Evolutionary conservation across 2,113 vertebrate species (phyloP).

Genomic region (Nasalis larvatus): DNA sequence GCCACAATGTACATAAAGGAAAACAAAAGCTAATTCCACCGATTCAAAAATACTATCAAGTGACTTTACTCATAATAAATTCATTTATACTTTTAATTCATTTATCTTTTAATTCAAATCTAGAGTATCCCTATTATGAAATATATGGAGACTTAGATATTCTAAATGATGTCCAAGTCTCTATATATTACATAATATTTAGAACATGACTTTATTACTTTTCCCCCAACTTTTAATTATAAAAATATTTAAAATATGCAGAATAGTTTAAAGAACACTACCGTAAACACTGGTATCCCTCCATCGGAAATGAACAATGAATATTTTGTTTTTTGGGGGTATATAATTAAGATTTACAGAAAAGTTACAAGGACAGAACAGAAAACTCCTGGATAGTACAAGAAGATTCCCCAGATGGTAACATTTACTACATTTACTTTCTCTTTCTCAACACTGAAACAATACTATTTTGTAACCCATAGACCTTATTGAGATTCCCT

Average conservation of each 20-base stretch:
- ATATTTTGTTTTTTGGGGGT: background rate
- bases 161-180: background rate
- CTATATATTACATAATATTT: background rate
- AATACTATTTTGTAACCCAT: too few relatives aligned
- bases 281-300: background rate
- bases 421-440: background rate
- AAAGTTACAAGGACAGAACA: background rate
- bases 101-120: background rate
- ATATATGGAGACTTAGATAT: too few relatives aligned
- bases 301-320: background rate
- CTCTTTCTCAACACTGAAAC: background rate
- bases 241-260: background rate
- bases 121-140: background rate
- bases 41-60: background rate
- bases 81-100: background rate
- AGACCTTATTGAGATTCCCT: background rate
- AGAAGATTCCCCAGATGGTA: background rate
- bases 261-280: too few relatives aligned
- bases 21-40: background rate
- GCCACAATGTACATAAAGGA: background rate
- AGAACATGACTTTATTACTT: background rate
- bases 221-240: background rate
- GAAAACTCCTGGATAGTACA: background rate
- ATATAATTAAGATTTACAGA: background rate
- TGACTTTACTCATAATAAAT: background rate